Evolutionary conservation across 2,888 invertebrate species (phyloP).

Genomic region (Agrochola macilenta): DNA sequence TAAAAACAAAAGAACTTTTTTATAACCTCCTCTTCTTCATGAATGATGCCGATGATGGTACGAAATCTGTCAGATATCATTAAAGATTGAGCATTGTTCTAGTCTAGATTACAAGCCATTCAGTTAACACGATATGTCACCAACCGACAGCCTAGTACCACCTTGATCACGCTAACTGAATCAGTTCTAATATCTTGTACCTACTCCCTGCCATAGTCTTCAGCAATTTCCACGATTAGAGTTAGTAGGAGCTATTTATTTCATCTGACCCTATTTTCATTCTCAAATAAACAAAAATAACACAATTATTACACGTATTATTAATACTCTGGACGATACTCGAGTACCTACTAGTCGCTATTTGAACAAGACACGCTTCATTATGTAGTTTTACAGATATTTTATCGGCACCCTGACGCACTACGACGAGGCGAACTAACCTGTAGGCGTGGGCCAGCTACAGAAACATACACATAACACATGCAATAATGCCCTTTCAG

Average conservation of each 20-base stretch:
- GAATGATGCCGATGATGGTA: not conserved
- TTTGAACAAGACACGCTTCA: conserved; percentile 33
- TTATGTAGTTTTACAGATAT: conserved; percentile 43
- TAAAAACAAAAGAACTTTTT: not conserved
- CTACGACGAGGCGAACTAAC: conserved; percentile 50
- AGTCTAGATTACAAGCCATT: not conserved
- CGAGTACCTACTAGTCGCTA: conserved; percentile 3
- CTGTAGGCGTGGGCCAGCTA: conserved; percentile 64
- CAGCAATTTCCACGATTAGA: not conserved
- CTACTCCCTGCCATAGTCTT: not conserved
- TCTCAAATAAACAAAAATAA: not conserved
- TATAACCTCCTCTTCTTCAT: not conserved
- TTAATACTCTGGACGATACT: not conserved
- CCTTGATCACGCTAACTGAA: not conserved
- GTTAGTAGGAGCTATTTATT: not conserved
- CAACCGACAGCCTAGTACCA: not conserved
- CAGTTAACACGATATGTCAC: not conserved
- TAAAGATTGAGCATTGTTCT: not conserved
- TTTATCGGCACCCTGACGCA: conserved; percentile 66
- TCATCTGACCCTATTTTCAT: not conserved
- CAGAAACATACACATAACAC: not conserved
- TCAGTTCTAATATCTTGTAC: not conserved
- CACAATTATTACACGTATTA: conserved; percentile 6
- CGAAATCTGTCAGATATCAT: not conserved
- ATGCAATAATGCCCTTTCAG: conserved; percentile 27